Conservation (phyloP, 2,113 vertebrate species). For the Cyanoderma ruficeps region DNA sequence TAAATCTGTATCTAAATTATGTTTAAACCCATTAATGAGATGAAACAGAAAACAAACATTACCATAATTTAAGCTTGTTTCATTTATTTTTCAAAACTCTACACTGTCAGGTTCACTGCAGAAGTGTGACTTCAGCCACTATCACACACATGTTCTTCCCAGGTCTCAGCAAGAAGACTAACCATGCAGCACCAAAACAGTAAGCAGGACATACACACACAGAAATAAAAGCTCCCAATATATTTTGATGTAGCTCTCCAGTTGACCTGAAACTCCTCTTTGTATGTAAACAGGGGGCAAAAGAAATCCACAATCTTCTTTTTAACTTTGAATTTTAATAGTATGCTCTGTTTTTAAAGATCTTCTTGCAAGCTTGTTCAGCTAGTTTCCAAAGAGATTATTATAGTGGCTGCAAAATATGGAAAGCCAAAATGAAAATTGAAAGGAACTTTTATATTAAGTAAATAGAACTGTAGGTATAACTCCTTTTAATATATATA, state of each 20-base stretch:
- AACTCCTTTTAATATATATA: neutral
- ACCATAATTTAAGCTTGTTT: neutral
- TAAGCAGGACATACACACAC: neutral
- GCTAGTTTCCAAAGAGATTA: neutral
- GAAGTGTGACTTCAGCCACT: neutral
- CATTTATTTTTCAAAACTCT: neutral
- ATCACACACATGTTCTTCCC: neutral
- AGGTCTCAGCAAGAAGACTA: neutral
- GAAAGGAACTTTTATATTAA: neutral
- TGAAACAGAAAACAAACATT: neutral
- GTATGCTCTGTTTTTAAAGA: neutral
- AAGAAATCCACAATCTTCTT: neutral
- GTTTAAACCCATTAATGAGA: neutral
- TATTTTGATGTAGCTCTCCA: neutral
- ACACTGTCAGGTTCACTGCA: neutral
- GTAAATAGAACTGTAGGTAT: neutral
- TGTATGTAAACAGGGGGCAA: neutral
- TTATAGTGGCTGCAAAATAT: neutral
- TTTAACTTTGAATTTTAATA: neutral
- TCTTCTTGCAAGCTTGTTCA: neutral
- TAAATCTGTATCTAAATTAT: neutral
- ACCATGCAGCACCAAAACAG: neutral
- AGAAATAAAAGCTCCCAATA: neutral
- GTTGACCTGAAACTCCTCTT: neutral
- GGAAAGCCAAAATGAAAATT: neutral